phyloP scores from a whole-genome alignment of 2,888 invertebrate genomes.

The Cheilosia pagana region DNA sequence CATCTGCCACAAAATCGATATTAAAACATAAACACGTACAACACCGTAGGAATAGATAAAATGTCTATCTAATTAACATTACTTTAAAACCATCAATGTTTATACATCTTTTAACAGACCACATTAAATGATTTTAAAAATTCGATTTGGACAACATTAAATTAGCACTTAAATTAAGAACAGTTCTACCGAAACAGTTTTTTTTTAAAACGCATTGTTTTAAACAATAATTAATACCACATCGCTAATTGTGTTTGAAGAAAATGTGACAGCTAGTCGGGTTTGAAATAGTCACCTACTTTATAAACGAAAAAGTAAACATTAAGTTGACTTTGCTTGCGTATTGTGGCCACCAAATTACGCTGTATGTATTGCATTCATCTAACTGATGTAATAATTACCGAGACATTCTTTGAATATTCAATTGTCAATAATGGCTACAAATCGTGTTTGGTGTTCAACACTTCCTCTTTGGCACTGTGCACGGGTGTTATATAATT shows the following conservation, averaged over 20 bases:
- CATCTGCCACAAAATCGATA: no score
- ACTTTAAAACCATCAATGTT: no score
- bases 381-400: slow-evolving; percentile 56
- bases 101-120: no score
- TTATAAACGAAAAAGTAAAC: neutral
- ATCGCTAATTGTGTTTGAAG: slow-evolving; percentile 5
- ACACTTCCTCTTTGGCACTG: slow-evolving; percentile 60
- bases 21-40: no score
- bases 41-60: no score
- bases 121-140: no score
- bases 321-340: neutral
- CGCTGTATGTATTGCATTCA: neutral
- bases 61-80: no score
- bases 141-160: no score
- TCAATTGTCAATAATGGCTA: slow-evolving; percentile 26
- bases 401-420: slow-evolving; percentile 57
- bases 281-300: neutral
- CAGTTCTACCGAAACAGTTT: neutral
- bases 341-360: slow-evolving; percentile 18
- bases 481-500: slow-evolving; percentile 41
- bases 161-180: no score
- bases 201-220: neutral
- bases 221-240: slow-evolving; percentile 13
- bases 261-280: slow-evolving; percentile 11
- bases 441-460: slow-evolving; percentile 14